Evolutionary conservation across 2,113 vertebrate species (phyloP), one percentile per base, ranked within the genome.

Genomic region (Delphinapterus leucas): DNA sequence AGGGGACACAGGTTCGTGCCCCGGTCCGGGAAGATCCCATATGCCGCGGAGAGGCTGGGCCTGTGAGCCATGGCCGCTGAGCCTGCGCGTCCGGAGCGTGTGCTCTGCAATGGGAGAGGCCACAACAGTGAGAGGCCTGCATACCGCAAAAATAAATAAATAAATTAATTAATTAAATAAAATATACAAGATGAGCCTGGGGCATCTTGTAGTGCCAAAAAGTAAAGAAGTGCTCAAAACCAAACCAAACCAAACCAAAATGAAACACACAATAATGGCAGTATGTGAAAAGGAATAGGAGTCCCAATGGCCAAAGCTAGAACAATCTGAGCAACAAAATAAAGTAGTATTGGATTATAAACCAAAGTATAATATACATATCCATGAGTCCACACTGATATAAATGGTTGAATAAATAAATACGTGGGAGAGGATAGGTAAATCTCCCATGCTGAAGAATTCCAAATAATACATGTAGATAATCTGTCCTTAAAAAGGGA

Each of bases 191-290:
- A 71, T 60, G 38, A 76, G 5, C 44, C 81, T 36, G 44, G 47
- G 13, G 13, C 11, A 93, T 61, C n/a, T 58, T 61, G 25, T 36
- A 60, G 58, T 80, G 47, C 33, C 79, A 89, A 65, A 96, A 96
- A 93, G 28, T 65, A 85, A 91, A 44, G 18, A 92, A 44, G 23
- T 88, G 13, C 53, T 92, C 21, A 88, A 80, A 97, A 92, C 63
- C 63, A 68, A 25, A 61, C 25, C 8, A 23, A 88, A 61, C 28
- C 63, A 68, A 25, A 61, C 25, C 8, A 23, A 88, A 67, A 60
- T 23, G 80, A 96, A 90, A 97, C 7, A 44, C 21, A 88, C 44
- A 87, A 84, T 92, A 47, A 84, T 65, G 33, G 65, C 12, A 25
- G 26, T 70, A 10, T 47, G 81, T 58, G 58, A 44, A 93, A 97